These are phyloP conservation scores for Phortica okadai DNA, from an alignment of 2,888 invertebrate species.

Conservation along the genomic window DNA sequence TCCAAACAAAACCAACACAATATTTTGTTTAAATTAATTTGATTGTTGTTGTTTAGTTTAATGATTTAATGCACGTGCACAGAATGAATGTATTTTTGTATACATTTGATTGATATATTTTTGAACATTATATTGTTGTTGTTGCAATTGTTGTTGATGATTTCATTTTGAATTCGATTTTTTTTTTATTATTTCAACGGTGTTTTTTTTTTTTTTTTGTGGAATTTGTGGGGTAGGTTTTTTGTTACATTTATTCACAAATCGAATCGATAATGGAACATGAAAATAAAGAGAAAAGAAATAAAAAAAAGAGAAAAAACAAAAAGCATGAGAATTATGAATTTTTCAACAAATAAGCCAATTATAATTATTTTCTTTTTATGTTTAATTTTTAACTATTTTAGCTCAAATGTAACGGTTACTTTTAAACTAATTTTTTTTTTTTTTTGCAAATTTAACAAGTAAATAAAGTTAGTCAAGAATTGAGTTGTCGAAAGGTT, in stretches of 20 bases:
- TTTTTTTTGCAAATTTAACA: not conserved
- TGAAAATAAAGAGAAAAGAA: conserved; percentile 73
- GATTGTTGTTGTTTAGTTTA: conserved; percentile 21
- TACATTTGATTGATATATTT: conserved; percentile 58
- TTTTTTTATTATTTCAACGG: conserved; percentile 27
- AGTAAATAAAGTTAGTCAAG: too few species aligned
- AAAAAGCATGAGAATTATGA: conserved; percentile 68
- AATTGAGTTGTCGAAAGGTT: too few species aligned
- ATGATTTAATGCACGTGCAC: conserved; percentile 64
- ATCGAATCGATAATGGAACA: conserved; percentile 73
- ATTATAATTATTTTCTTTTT: conserved; percentile 27
- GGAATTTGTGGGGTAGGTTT: conserved; percentile 35
- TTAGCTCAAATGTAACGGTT: not conserved
- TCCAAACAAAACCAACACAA: conserved; percentile 18
- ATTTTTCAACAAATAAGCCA: conserved; percentile 40
- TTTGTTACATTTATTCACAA: conserved; percentile 62
- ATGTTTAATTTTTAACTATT: conserved; percentile 17
- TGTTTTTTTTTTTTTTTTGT: conserved; percentile 35
- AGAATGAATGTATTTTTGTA: conserved; percentile 69
- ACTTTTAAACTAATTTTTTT: not conserved
- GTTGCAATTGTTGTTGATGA: conserved; percentile 52
- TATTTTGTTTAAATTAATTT: conserved; percentile 22
- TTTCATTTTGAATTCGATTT: conserved; percentile 50
- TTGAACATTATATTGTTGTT: conserved; percentile 43
- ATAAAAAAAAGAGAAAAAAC: conserved; percentile 71